phyloP scores from a whole-genome alignment of 2,113 vertebrate species.

The Aphyosemion australe region DNA sequence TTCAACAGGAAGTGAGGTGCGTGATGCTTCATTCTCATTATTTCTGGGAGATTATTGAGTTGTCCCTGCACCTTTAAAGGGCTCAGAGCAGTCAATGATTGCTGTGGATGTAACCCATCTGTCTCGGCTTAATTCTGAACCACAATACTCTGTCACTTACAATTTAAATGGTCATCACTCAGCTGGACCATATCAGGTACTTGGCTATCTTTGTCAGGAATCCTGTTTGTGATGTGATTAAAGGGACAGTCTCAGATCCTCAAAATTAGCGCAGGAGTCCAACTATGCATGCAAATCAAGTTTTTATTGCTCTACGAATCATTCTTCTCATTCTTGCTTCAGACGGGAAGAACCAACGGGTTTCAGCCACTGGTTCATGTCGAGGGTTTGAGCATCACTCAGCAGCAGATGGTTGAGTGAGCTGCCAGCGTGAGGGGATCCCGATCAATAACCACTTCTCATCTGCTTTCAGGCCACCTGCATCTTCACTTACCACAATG shows the following conservation, averaged over 20 bases:
- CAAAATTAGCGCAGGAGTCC: conserved; percentile 6
- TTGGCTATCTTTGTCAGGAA: conserved; percentile 32
- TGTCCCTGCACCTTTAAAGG: conserved; percentile 39
- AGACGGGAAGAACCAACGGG: conserved; percentile 13
- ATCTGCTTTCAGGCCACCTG: conserved; percentile 24
- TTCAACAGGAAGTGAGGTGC: conserved; percentile 20
- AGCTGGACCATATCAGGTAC: conserved; percentile 26
- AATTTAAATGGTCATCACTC: conserved; percentile 62
- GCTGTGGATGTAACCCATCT: conserved; percentile 47
- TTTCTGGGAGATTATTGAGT: conserved; percentile 41
- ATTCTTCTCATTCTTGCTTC: conserved; percentile 7
- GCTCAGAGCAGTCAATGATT: conserved; percentile 53
- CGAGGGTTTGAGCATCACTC: conserved; percentile 27
- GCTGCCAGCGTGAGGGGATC: conserved; percentile 43
- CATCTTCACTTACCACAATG: background rate
- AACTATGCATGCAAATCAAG: conserved; percentile 4
- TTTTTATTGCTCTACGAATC: conserved; percentile 1
- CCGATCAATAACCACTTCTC: conserved; percentile 59
- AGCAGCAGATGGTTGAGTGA: conserved; percentile 43
- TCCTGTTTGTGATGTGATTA: conserved; percentile 31
- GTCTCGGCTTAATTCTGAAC: conserved; percentile 40
- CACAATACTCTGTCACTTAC: conserved; percentile 39
- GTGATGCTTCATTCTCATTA: conserved; percentile 38
- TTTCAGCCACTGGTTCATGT: conserved; percentile 13
- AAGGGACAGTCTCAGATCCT: conserved; percentile 34